These are phyloP conservation scores for Pycnomerus fuliginosus DNA, from an alignment of 2,888 invertebrate genomes.

Conservation along the genomic window DNA sequence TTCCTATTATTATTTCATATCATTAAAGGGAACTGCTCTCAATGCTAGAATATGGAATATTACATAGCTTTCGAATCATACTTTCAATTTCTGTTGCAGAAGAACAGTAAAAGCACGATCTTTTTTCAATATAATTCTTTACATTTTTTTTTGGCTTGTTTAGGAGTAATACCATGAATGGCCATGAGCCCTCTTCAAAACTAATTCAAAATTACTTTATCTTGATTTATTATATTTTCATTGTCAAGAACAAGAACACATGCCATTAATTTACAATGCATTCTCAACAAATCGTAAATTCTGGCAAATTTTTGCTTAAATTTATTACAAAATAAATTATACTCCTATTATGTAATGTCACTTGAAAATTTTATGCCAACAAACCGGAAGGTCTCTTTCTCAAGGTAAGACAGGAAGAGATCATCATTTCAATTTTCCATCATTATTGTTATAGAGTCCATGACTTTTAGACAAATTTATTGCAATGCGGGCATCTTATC, in stretches of 20 bases:
- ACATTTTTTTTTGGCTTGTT: too few relatives aligned
- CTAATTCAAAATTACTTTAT: too few relatives aligned
- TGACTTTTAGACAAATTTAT: conserved; percentile 13
- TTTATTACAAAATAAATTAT: conserved; percentile 15
- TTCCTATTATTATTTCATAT: too few relatives aligned
- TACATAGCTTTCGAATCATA: too few relatives aligned
- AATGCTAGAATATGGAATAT: too few relatives aligned
- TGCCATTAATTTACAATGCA: conserved; percentile 11
- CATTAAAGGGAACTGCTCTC: too few relatives aligned
- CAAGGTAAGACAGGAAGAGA: conserved; percentile 2
- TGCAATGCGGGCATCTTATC: conserved; percentile 5
- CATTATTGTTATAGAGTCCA: conserved; percentile 3
- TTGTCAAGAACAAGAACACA: conserved; percentile 15
- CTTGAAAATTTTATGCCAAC: too few relatives aligned
- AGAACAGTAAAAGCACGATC: too few relatives aligned
- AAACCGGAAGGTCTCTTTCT: conserved; percentile 1
- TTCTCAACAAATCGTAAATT: conserved; percentile 7
- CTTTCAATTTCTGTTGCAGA: too few relatives aligned
- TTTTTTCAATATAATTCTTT: too few relatives aligned
- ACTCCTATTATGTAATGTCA: conserved; percentile 12
- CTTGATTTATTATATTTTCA: conserved; percentile 18
- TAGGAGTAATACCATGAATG: too few relatives aligned
- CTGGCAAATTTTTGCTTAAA: conserved; percentile 8
- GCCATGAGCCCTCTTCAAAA: too few relatives aligned
- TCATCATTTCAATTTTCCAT: conserved; percentile 1